Conservation (phyloP, 2,888 invertebrate genomes). For the Polydrusus cervinus region DNA sequence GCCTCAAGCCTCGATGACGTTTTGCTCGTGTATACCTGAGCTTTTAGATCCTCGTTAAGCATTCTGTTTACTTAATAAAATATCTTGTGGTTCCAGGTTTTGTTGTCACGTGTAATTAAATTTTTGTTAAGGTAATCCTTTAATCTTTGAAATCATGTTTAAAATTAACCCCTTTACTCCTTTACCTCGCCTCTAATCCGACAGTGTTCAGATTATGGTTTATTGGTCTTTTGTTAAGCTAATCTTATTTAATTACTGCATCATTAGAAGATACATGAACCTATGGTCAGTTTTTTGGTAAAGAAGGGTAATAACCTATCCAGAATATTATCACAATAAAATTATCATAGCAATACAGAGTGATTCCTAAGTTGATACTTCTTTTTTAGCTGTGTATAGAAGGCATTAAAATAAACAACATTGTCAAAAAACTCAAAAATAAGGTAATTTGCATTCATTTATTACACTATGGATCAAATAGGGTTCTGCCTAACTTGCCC, state of each 20-base stretch:
- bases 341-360: too few species aligned
- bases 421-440: too few species aligned
- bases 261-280: slow-evolving; percentile 18
- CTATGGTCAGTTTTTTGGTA: slow-evolving; percentile 5
- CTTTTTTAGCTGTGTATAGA: too few species aligned
- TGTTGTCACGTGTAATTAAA: slow-evolving; percentile 29
- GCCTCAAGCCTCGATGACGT: slow-evolving; percentile 27
- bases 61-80: slow-evolving; percentile 28
- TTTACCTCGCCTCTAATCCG: not conserved
- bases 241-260: not conserved
- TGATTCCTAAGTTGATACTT: too few species aligned
- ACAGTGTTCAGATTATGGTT: slow-evolving; percentile 6
- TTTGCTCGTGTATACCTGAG: slow-evolving; percentile 28
- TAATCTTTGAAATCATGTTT: slow-evolving; percentile 2
- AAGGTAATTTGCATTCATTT: too few species aligned
- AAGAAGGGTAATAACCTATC: too few species aligned
- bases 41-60: slow-evolving; percentile 33
- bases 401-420: too few species aligned
- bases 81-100: slow-evolving; percentile 30
- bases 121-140: slow-evolving; percentile 16
- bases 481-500: too few species aligned
- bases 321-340: too few species aligned
- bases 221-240: not conserved
- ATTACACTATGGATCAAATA: too few species aligned
- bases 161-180: slow-evolving; percentile 16